phyloP scores from a whole-genome alignment of 2,113 vertebrate species.

The Amblyornis subalaris region DNA sequence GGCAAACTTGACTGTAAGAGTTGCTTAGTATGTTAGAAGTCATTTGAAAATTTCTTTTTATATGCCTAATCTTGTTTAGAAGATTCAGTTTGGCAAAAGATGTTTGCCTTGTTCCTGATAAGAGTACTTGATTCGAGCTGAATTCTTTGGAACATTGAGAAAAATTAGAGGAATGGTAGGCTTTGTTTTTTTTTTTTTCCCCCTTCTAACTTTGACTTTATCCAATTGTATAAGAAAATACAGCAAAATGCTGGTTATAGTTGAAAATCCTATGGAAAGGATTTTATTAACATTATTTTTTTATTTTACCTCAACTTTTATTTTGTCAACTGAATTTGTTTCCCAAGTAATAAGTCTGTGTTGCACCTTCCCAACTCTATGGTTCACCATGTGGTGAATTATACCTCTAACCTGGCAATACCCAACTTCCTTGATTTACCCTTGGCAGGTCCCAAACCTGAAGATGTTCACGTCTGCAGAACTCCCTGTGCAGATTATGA shows the following conservation, averaged over 20 bases:
- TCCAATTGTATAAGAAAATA: not conserved
- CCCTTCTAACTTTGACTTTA: not conserved
- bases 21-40: not conserved
- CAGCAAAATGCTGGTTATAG: fast-evolving
- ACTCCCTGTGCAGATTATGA: not conserved
- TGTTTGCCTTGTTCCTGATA: not conserved
- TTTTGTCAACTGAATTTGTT: not conserved
- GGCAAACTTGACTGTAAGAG: not conserved
- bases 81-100: not conserved
- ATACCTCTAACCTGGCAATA: not conserved
- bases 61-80: not conserved
- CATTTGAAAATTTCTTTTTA: not conserved
- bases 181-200: not conserved
- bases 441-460: not conserved
- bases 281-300: not conserved
- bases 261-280: not conserved
- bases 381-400: not conserved
- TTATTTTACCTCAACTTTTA: no score
- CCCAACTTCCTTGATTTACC: not conserved
- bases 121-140: not conserved
- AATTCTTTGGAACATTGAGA: not conserved
- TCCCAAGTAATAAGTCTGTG: not conserved
- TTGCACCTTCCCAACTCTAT: not conserved
- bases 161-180: not conserved
- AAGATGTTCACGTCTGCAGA: not conserved